phyloP scores from a whole-genome alignment of 2,113 vertebrate species.

The Gallinago jamesoni region DNA sequence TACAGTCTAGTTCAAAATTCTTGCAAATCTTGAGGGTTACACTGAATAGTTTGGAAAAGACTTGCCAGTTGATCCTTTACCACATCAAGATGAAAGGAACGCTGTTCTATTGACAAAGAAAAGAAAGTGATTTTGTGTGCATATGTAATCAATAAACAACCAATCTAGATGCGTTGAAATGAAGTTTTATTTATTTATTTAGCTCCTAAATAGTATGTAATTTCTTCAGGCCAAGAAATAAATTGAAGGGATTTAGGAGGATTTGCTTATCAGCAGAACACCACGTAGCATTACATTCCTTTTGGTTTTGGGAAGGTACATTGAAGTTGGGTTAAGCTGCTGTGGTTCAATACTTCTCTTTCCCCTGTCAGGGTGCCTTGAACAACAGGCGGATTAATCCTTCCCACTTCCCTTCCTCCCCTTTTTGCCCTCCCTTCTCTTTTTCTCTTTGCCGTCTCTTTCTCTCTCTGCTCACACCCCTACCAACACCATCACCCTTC shows the following conservation, averaged over 20 bases:
- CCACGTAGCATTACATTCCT: slow-evolving; percentile 77
- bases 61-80: neutral
- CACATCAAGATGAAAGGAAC: neutral
- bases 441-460: neutral
- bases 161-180: slow-evolving; percentile 70
- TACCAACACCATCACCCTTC: slow-evolving; percentile 6
- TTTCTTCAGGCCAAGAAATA: slow-evolving; percentile 83
- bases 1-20: neutral
- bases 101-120: neutral
- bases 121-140: neutral
- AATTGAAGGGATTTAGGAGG: slow-evolving; percentile 86
- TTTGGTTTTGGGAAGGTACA: slow-evolving; percentile 78
- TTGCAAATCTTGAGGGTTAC: neutral
- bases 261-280: slow-evolving; percentile 87
- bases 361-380: slow-evolving; percentile 74
- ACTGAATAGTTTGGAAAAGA: neutral
- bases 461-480: neutral
- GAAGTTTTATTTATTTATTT: slow-evolving; percentile 44
- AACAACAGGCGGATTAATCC: slow-evolving; percentile 77
- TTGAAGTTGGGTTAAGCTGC: slow-evolving; percentile 82
- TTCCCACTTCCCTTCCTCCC: slow-evolving; percentile 11
- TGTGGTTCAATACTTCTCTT: slow-evolving; percentile 80
- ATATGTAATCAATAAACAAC: slow-evolving; percentile 54
- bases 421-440: slow-evolving; percentile 6
- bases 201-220: slow-evolving; percentile 78